Conservation (phyloP, 2,888 invertebrate genomes). For the Nycteola revayana region DNA sequence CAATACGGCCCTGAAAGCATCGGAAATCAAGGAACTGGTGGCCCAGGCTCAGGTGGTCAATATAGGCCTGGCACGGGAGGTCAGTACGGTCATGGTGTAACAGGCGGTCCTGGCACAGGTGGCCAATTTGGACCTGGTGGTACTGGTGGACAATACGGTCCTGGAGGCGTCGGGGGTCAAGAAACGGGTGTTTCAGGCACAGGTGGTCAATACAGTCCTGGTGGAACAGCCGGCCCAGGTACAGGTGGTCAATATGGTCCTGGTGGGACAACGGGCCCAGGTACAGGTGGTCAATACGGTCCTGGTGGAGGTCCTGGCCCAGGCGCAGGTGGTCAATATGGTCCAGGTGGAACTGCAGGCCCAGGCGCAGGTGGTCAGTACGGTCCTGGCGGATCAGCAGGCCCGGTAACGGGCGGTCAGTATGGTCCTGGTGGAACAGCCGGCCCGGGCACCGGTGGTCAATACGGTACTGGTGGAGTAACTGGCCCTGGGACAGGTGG, state of each 20-base stretch:
- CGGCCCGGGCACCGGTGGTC: constrained; percentile 4
- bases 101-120: constrained; percentile 6
- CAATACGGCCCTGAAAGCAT: constrained; percentile 7
- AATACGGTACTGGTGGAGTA: constrained; percentile 13
- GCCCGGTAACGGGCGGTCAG: constrained; percentile 7
- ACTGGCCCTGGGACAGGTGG: too few relatives aligned
- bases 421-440: constrained; percentile 4
- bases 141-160: constrained; percentile 1
- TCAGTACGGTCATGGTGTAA: constrained; percentile 11
- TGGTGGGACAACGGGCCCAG: not conserved
- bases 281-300: constrained; percentile 11
- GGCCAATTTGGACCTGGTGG: constrained; percentile 14
- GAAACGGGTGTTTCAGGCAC: not conserved
- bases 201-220: constrained; percentile 12
- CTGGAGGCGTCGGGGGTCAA: not conserved
- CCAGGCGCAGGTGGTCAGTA: constrained; percentile 7
- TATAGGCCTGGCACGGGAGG: constrained; percentile 9
- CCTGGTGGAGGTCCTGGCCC: constrained; percentile 8
- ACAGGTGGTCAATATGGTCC: constrained; percentile 10
- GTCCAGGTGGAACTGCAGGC: constrained; percentile 6
- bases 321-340: constrained; percentile 14
- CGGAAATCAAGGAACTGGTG: not conserved
- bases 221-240: constrained; percentile 3
- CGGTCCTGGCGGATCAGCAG: constrained; percentile 6
- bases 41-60: constrained; percentile 1